phyloP scores from a whole-genome alignment of 2,797 vertebrate species.

The Megaceryle alcyon region DNA sequence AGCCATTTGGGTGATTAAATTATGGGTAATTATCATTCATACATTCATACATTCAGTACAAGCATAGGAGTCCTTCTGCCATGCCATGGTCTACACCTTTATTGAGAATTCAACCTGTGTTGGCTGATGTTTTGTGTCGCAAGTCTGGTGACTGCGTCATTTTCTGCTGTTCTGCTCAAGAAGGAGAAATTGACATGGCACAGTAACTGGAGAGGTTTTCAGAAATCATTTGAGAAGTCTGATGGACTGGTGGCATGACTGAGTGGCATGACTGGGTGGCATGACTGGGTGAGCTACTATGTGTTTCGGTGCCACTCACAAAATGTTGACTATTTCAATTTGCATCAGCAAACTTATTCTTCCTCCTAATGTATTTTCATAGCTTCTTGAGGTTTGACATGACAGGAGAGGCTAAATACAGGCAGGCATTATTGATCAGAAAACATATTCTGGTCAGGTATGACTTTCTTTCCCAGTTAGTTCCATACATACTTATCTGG shows the following conservation, averaged over 20 bases:
- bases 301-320: not conserved
- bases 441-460: slow-evolving; percentile 42
- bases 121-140: not conserved
- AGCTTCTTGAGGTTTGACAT: not conserved
- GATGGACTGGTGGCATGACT: not conserved
- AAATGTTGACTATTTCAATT: not conserved
- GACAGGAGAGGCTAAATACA: not conserved
- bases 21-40: not conserved
- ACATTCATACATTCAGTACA: not conserved
- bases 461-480: slow-evolving; percentile 23
- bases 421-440: not conserved
- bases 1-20: not conserved
- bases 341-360: not conserved
- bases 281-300: not conserved
- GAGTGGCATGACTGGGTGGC: not conserved
- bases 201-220: not conserved
- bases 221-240: not conserved
- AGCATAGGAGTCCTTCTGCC: not conserved
- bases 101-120: not conserved
- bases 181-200: not conserved
- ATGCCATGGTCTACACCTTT: not conserved
- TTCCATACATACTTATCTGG: slow-evolving; percentile 13
- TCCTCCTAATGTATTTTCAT: not conserved
- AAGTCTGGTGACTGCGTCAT: not conserved
- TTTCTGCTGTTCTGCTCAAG: not conserved